Conservation (phyloP, 2,113 vertebrate species). For the Mola mola region DNA sequence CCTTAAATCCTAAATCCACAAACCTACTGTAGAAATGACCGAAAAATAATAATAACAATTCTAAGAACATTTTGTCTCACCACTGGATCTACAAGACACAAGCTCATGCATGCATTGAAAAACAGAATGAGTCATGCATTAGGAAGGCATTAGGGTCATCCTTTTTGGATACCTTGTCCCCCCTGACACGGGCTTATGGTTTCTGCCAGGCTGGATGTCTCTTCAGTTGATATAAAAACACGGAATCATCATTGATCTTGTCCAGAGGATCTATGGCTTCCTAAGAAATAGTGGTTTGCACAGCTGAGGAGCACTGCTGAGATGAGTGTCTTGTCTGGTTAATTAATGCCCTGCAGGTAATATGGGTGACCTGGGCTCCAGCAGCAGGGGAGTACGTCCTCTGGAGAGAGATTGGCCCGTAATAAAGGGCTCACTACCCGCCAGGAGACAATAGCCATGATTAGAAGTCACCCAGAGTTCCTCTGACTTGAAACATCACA, state of each 20-base stretch:
- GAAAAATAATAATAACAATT: no score
- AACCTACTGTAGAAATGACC: no score
- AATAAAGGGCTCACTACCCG: constrained; percentile 71
- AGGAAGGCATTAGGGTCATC: constrained; percentile 19
- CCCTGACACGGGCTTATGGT: constrained; percentile 61
- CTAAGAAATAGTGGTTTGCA: constrained; percentile 51
- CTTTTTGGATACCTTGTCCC: constrained; percentile 29
- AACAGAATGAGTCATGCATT: neutral
- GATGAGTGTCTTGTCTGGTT: constrained; percentile 54
- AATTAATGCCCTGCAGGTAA: constrained; percentile 74
- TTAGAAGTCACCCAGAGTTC: constrained; percentile 65
- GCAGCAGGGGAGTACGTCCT: constrained; percentile 54
- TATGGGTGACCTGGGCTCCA: constrained; percentile 51
- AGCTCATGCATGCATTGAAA: neutral
- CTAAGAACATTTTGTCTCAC: no score
- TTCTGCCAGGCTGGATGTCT: constrained; percentile 44
- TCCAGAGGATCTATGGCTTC: constrained; percentile 45
- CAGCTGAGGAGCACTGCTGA: constrained; percentile 49
- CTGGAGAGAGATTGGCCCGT: constrained; percentile 56
- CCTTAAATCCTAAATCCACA: no score
- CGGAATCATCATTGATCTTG: constrained; percentile 58
- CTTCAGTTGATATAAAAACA: constrained; percentile 45
- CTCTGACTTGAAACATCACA: constrained; percentile 30
- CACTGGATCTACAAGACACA: no score
- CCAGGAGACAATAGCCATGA: constrained; percentile 52